A percentile compares a stretch with the other conserved stretches of the same genome.
These are phyloP conservation scores for Romanogobio albipinnatus DNA, from an alignment of 2,113 vertebrate species.

Conservation along the genomic window DNA sequence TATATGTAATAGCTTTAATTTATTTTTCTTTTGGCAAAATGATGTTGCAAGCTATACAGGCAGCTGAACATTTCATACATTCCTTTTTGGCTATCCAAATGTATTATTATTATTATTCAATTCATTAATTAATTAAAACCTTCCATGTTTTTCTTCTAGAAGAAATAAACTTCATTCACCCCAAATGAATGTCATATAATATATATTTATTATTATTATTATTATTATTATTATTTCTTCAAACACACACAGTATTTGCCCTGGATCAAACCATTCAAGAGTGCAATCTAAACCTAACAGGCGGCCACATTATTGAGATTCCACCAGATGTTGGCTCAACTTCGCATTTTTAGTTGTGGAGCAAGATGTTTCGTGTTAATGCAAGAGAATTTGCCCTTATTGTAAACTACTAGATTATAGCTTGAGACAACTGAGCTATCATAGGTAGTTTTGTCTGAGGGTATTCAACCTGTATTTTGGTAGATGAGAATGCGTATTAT, in stretches of 20 bases:
- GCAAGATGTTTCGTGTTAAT: constrained; percentile 10
- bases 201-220: too few relatives aligned
- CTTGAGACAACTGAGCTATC: constrained; percentile 34
- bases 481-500: not conserved
- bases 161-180: constrained; percentile 26
- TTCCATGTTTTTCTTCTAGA: constrained; percentile 37
- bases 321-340: constrained; percentile 5
- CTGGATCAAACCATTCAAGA: constrained; percentile 46
- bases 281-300: constrained; percentile 36
- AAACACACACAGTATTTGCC: constrained; percentile 44
- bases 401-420: constrained; percentile 27
- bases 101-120: constrained; percentile 3
- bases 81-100: constrained; percentile 56
- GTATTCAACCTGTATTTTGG: constrained; percentile 9
- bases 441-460: constrained; percentile 17
- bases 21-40: constrained; percentile 57
- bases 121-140: constrained; percentile 6
- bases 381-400: constrained; percentile 22
- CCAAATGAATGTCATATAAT: constrained; percentile 29
- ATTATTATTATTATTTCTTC: not conserved
- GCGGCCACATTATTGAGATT: constrained; percentile 20
- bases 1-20: constrained; percentile 29
- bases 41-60: constrained; percentile 54
- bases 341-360: constrained; percentile 21
- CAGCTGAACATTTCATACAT: constrained; percentile 59